Percentiles rank a stretch among this genome's conserved stretches.
These are phyloP conservation scores for Cygnus atratus DNA, from an alignment of 2,113 vertebrate species.

Conservation along the genomic window DNA sequence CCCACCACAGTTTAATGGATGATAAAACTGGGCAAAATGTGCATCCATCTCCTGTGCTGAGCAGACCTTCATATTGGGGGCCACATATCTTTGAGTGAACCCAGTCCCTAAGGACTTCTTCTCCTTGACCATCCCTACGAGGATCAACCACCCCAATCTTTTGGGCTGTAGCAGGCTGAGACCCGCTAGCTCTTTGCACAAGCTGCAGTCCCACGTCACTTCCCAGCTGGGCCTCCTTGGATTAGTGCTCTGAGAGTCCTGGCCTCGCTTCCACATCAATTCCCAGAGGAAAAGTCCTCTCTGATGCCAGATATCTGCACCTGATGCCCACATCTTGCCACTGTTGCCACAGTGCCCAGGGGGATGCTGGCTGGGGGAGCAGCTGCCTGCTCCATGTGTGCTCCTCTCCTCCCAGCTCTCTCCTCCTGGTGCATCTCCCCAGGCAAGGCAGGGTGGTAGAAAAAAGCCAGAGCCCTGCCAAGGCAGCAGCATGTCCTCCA, in stretches of 20 bases:
- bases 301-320: background rate
- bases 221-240: background rate
- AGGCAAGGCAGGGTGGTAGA: background rate
- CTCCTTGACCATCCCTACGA: accelerated
- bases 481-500: background rate
- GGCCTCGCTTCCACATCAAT: background rate
- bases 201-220: accelerated
- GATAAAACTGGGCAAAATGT: background rate
- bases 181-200: background rate
- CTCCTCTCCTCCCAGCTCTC: background rate
- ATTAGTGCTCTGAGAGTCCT: background rate
- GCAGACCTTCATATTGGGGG: too few species aligned
- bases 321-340: background rate
- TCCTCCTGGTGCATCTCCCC: background rate
- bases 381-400: slow-evolving; percentile 1
- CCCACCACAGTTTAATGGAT: accelerated
- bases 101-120: background rate
- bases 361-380: background rate
- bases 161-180: background rate
- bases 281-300: slow-evolving; percentile 23
- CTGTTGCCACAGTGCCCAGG: background rate
- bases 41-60: background rate
- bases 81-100: background rate
- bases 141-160: background rate
- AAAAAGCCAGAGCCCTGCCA: background rate